Base-by-base conservation (phyloP, 1,140 invertebrate genomes). In the Listronotus oregonensis region DNA sequence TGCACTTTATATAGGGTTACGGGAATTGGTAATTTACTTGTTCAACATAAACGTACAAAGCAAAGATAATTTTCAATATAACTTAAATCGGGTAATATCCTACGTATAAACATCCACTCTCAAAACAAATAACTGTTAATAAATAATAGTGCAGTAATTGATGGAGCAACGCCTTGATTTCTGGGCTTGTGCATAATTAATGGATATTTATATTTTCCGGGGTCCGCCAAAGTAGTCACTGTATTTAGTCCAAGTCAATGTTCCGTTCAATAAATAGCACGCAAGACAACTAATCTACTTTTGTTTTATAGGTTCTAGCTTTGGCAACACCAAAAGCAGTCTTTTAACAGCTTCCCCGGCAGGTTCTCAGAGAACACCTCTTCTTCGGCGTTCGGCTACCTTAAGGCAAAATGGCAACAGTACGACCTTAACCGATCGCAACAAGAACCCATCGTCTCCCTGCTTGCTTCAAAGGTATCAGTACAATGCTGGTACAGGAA, bases 391-490 rank as follows among this genome's bases (percentile, higher is more conserved):
- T 8, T 71, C 78, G 3, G 77, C 75, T 4, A 79, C 77, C 0
- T 51, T 78, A 14, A 67, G 77, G 18, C 77, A 78, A 34, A 79
- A 75, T 44, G 77, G 75, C 2, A 71, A 75, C 40, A 15, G 56
- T 14, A 49, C 37, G 31, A 65, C 54, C 9, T 46, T 65, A 14
- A 54, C 47, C 0, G 81, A 82, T 15, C 77, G 70, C 34, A 79
- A 76, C 11, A 80, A 77, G 55, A 82, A 81, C 21, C 67, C 78
- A 6, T 75, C 82, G 31, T 74, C 81, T 3, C 68, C 76, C 17
- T 82, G 80, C 11, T 79, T 84, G 1, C 71, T 86, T 5, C 79
- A 85, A 57, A 75, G 85, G 42, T 84, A 85, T 54, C 85, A 77
- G 78, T 85, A 79, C 74, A 86, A 79, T 74, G 84, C 76, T 67